Conservation (phyloP, 2,113 vertebrate genomes). For the Coregonus clupeaformis region DNA sequence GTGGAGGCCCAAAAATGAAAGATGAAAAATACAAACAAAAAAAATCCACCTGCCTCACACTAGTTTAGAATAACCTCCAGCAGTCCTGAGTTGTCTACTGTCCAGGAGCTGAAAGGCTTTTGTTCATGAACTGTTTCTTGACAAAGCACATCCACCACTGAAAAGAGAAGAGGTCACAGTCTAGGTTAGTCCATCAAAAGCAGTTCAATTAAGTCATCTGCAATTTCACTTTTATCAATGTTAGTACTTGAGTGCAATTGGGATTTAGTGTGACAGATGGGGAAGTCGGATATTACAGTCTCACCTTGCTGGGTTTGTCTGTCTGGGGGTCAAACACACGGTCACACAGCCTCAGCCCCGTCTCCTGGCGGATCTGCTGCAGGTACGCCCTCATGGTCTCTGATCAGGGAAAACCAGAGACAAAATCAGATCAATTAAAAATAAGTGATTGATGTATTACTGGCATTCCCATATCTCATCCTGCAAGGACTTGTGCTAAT, state of each 20-base stretch:
- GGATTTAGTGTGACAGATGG: not conserved
- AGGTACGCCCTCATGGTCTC: constrained; percentile 95
- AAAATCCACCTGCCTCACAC: constrained; percentile 30
- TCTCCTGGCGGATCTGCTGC: constrained; percentile 97
- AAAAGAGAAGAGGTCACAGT: constrained; percentile 27
- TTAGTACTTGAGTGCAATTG: too few species aligned
- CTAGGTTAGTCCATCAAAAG: not conserved
- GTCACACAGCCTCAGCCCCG: constrained; percentile 92
- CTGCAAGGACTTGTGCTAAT: too few species aligned
- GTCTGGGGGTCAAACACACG: constrained; percentile 96
- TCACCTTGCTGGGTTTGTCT: constrained; percentile 95
- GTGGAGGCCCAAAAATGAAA: constrained; percentile 23
- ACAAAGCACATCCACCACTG: constrained; percentile 99
- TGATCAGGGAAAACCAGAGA: constrained; percentile 51
- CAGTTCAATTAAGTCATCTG: not conserved
- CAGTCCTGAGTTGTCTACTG: constrained; percentile 72
- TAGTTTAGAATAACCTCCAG: not conserved
- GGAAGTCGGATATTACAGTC: not conserved
- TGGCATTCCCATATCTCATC: too few species aligned
- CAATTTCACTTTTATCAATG: too few species aligned
- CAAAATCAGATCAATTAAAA: too few species aligned
- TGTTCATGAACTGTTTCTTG: constrained; percentile 99
- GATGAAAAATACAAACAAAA: too few species aligned
- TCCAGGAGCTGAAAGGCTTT: constrained; percentile 94
- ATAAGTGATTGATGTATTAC: too few species aligned